These are phyloP conservation scores for Apotomis turbidana DNA, from an alignment of 2,888 invertebrate genomes.

Conservation along the genomic window DNA sequence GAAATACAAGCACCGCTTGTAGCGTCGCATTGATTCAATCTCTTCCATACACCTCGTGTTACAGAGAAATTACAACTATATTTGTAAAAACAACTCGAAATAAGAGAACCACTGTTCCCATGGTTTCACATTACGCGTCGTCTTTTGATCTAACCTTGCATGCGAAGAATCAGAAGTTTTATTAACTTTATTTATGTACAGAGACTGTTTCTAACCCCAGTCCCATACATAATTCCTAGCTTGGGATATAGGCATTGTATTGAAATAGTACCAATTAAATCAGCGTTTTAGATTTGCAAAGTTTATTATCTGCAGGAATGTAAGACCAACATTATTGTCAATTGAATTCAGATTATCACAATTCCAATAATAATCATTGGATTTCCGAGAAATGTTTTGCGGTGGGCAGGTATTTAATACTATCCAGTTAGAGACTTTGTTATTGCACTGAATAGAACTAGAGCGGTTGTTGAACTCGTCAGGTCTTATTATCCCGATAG, in stretches of 20 bases:
- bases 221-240: background rate
- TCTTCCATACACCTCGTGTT: conserved; percentile 3
- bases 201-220: background rate
- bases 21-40: conserved; percentile 42
- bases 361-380: conserved; percentile 53
- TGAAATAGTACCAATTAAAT: background rate
- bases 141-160: conserved; percentile 4
- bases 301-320: background rate
- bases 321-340: conserved; percentile 21
- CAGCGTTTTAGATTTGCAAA: conserved; percentile 13
- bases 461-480: conserved; percentile 72
- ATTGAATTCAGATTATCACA: conserved; percentile 40
- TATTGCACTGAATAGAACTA: conserved; percentile 70
- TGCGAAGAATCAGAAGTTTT: background rate
- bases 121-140: conserved; percentile 21
- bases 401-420: conserved; percentile 18
- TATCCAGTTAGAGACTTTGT: conserved; percentile 45
- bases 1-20: conserved; percentile 46
- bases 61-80: conserved; percentile 13
- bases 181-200: background rate
- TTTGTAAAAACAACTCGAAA: conserved; percentile 4
- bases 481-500: conserved; percentile 69
- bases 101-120: conserved; percentile 19
- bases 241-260: background rate
- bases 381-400: conserved; percentile 56